A percentile compares a stretch with the other conserved stretches of the same genome.
phyloP scores from a whole-genome alignment of 1,140 invertebrate genomes.

The Wasmannia auropunctata region DNA sequence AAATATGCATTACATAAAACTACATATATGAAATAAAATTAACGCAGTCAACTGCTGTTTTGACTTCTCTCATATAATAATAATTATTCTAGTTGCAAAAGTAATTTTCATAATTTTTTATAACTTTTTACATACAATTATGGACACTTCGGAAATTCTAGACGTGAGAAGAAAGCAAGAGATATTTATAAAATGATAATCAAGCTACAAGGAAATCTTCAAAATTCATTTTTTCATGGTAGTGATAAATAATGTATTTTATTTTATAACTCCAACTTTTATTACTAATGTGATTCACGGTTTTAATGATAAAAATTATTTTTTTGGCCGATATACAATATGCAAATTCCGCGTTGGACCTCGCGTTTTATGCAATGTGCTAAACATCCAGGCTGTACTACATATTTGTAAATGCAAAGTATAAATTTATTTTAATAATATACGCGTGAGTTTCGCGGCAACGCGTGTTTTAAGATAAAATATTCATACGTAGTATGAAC shows the following conservation, averaged over 20 bases:
- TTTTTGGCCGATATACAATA: background rate
- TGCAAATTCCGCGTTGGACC: background rate
- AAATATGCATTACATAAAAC: background rate
- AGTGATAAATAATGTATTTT: background rate
- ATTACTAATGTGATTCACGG: background rate
- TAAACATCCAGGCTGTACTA: conserved; percentile 18
- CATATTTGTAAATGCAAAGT: conserved; percentile 17
- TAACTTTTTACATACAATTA: background rate
- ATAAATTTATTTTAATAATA: conserved; percentile 20
- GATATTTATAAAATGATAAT: conserved; percentile 4
- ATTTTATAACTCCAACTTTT: background rate
- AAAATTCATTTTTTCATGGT: background rate
- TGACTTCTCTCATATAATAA: background rate
- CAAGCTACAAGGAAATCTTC: background rate
- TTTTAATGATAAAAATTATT: background rate
- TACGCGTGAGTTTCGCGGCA: background rate
- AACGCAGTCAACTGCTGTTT: background rate
- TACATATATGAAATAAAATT: background rate
- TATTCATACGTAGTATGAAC: background rate
- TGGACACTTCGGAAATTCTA: background rate
- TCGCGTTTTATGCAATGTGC: background rate
- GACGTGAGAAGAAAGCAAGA: background rate
- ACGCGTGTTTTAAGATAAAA: conserved; percentile 33
- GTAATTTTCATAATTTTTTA: background rate
- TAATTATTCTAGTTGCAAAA: background rate